These are phyloP conservation scores for Elysia crispata DNA, from an alignment of 2,888 invertebrate genomes.

Conservation along the genomic window DNA sequence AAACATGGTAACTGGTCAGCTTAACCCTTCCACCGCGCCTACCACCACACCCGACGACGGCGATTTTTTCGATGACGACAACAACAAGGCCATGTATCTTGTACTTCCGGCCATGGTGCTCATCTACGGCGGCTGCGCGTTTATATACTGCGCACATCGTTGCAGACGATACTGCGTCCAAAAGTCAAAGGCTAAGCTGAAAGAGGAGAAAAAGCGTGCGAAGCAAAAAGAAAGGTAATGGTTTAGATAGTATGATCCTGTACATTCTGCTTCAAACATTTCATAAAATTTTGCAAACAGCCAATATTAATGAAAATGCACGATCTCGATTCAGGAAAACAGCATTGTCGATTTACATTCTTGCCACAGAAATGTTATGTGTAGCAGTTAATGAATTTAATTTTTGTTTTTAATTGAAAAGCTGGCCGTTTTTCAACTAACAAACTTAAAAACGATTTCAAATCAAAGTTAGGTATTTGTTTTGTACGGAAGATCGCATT, in stretches of 20 bases:
- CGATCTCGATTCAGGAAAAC: too few relatives aligned
- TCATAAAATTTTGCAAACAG: too few relatives aligned
- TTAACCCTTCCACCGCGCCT: background rate
- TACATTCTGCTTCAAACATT: too few relatives aligned
- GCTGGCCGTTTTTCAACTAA: too few relatives aligned
- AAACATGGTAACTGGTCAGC: background rate
- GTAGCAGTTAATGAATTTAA: too few relatives aligned
- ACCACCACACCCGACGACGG: slow-evolving; percentile 3
- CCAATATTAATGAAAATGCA: too few relatives aligned
- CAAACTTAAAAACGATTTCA: too few relatives aligned
- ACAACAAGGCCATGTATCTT: slow-evolving; percentile 63
- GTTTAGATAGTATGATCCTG: background rate
- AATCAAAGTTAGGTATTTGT: too few relatives aligned
- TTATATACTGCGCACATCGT: slow-evolving; percentile 60
- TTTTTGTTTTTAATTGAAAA: too few relatives aligned
- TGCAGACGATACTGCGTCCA: slow-evolving; percentile 54
- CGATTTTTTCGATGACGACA: slow-evolving; percentile 59
- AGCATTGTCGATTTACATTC: too few relatives aligned
- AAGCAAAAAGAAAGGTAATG: slow-evolving; percentile 1
- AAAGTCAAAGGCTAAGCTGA: slow-evolving; percentile 26
- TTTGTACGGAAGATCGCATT: too few relatives aligned
- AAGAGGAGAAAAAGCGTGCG: slow-evolving; percentile 6
- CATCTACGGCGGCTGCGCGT: slow-evolving; percentile 61
- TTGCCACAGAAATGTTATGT: too few relatives aligned
- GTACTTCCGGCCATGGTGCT: slow-evolving; percentile 60